Evolutionary conservation across 2,888 invertebrate genomes (phyloP).

Genomic region (Linyphia triangularis): DNA sequence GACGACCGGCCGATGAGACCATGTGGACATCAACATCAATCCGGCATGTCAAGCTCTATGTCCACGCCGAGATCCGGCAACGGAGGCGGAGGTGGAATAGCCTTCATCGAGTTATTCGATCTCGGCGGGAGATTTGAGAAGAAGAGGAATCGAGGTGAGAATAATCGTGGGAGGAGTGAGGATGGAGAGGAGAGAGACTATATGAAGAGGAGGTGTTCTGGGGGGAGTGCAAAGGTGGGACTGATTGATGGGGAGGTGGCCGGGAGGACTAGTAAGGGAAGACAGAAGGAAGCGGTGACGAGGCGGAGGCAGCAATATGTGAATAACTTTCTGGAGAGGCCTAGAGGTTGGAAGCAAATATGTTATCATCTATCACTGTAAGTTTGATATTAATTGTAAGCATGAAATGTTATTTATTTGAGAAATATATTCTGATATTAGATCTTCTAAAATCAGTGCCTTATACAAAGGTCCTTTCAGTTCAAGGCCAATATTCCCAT

Average conservation of each 20-base stretch:
- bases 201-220: conserved; percentile 1
- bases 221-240: conserved; percentile 44
- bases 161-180: neutral
- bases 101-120: conserved; percentile 71
- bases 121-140: conserved; percentile 61
- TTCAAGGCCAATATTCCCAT: too few relatives aligned
- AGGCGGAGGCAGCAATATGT: conserved; percentile 88
- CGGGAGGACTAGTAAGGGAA: conserved; percentile 2
- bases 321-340: conserved; percentile 97
- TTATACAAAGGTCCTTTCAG: too few relatives aligned
- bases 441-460: too few relatives aligned
- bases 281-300: conserved; percentile 87
- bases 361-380: conserved; percentile 96
- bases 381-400: too few relatives aligned
- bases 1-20: conserved; percentile 40
- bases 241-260: conserved; percentile 67
- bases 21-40: neutral
- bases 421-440: too few relatives aligned
- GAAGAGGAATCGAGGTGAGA: conserved; percentile 83
- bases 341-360: conserved; percentile 91
- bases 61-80: conserved; percentile 13
- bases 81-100: conserved; percentile 57
- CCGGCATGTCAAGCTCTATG: neutral
- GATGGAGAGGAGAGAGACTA: conserved; percentile 13
- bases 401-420: too few relatives aligned